Evolutionary conservation across 2,113 vertebrate species (phyloP).

Genomic region (Ondatra zibethicus): DNA sequence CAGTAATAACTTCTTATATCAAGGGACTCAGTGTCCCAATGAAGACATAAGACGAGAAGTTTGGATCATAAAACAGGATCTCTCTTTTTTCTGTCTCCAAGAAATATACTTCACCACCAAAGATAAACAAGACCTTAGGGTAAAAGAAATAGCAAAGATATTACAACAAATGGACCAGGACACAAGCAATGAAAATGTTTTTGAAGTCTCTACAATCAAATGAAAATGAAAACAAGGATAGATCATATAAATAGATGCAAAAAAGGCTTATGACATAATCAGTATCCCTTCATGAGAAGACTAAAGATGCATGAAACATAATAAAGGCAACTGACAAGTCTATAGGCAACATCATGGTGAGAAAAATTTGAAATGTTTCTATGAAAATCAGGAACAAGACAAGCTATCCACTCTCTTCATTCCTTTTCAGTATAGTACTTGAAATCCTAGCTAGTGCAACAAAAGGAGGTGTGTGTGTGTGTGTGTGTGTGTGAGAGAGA

Average conservation of each 20-base stretch:
- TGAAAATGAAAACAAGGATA: not conserved
- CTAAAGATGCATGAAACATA: not conserved
- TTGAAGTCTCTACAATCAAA: not conserved
- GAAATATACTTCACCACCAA: not conserved
- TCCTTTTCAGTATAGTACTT: not conserved
- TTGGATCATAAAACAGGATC: not conserved
- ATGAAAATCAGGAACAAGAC: not conserved
- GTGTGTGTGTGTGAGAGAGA: too few relatives aligned
- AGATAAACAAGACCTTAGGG: not conserved
- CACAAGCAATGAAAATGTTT: not conserved
- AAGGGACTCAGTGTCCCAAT: not conserved
- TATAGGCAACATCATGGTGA: not conserved
- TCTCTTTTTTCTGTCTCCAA: not conserved
- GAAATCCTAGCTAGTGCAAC: not conserved
- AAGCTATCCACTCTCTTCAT: too few relatives aligned
- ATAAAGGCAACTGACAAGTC: not conserved
- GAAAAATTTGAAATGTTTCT: not conserved
- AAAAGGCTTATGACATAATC: not conserved
- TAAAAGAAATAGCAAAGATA: not conserved
- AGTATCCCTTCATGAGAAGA: not conserved
- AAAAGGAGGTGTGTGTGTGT: not conserved
- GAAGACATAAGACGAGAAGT: not conserved
- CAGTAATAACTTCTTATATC: not conserved
- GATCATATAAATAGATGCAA: not conserved
- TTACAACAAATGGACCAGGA: not conserved